Conservation (phyloP, 92 coral and sea anemone species). For the Metridium senile region DNA sequence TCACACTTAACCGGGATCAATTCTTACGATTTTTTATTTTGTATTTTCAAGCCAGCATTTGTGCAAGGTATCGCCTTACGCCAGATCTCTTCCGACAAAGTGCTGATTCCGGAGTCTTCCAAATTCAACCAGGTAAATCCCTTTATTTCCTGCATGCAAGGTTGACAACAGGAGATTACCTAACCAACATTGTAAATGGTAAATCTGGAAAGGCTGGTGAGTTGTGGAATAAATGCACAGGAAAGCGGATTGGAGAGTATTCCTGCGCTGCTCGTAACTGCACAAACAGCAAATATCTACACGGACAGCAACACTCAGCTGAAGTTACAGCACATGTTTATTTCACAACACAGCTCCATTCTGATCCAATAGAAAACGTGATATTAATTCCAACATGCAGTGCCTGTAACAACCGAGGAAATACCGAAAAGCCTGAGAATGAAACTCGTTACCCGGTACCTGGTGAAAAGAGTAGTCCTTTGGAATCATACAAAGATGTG, state of each 20-base stretch:
- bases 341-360: neutral
- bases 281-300: neutral
- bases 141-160: neutral
- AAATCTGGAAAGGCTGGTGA: neutral
- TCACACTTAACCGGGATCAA: no score
- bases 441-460: neutral
- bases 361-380: neutral
- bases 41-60: no score
- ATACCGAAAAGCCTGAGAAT: neutral
- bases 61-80: no score
- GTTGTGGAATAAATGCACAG: neutral
- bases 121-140: neutral
- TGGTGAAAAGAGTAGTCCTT: neutral
- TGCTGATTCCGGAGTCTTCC: neutral
- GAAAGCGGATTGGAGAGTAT: neutral
- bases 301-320: neutral
- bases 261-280: neutral
- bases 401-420: neutral
- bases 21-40: no score
- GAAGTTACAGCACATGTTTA: conserved; percentile 4
- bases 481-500: neutral
- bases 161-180: neutral
- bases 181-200: neutral
- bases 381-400: conserved; percentile 1
- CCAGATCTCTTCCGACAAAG: no score